Evolutionary conservation across 1,140 invertebrate genomes (phyloP).

Genomic region (Dreissena polymorpha): DNA sequence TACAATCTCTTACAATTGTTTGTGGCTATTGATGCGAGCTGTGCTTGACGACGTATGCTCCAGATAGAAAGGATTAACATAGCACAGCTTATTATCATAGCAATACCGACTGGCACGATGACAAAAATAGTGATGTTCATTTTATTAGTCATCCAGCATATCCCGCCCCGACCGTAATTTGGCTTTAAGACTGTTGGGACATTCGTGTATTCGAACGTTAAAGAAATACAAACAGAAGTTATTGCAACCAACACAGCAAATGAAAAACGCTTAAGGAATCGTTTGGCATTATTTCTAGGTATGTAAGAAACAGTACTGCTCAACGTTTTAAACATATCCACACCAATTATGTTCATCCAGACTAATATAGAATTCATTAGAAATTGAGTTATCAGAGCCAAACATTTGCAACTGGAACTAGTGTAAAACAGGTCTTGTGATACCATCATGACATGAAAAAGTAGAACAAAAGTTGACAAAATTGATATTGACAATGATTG

Average conservation of each 20-base stretch:
- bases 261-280: constrained; percentile 7
- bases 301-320: background rate
- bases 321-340: constrained; percentile 38
- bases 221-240: background rate
- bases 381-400: constrained; percentile 17
- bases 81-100: constrained; percentile 6
- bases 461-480: constrained; percentile 6
- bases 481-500: constrained; percentile 30
- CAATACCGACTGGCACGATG: constrained; percentile 13
- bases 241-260: constrained; percentile 7
- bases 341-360: constrained; percentile 46
- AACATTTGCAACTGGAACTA: background rate
- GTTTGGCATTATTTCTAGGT: background rate
- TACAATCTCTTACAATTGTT: background rate
- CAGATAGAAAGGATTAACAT: constrained; percentile 26
- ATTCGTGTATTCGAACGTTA: background rate
- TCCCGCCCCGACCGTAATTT: background rate
- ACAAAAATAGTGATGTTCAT: constrained; percentile 15
- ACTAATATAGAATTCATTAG: constrained; percentile 15
- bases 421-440: background rate
- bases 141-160: constrained; percentile 43
- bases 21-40: background rate
- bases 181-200: background rate
- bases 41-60: constrained; percentile 10
- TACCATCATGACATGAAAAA: constrained; percentile 26